Conservation (phyloP, 2,888 invertebrate species). For the Scaptomyza cyrtandrae region DNA sequence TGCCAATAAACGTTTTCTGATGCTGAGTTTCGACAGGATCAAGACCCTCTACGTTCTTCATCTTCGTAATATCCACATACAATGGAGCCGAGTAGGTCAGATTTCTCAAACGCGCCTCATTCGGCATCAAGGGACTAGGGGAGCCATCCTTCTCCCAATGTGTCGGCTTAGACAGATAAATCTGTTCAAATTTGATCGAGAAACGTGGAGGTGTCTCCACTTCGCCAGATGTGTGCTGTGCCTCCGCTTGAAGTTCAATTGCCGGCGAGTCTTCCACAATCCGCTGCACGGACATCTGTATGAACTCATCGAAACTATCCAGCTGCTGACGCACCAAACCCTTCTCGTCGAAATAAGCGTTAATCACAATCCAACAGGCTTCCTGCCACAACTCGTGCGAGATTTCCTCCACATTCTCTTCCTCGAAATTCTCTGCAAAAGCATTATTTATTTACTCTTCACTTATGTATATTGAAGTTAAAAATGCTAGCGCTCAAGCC, state of each 20-base stretch:
- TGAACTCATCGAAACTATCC: constrained; percentile 99
- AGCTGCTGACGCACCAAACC: constrained; percentile 99
- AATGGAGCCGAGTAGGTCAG: constrained; percentile 99
- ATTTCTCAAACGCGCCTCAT: constrained; percentile 98
- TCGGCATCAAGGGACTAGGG: constrained; percentile 99
- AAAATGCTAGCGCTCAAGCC: constrained; percentile 41
- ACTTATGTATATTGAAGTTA: too few species aligned
- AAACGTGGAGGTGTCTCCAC: constrained; percentile 96
- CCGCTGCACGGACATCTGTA: constrained; percentile 99
- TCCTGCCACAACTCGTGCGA: constrained; percentile 99
- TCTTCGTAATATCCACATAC: constrained; percentile 99
- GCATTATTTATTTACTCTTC: too few species aligned
- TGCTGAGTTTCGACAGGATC: constrained; percentile 94
- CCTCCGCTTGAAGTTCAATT: constrained; percentile 98
- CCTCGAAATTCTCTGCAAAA: constrained; percentile 87
- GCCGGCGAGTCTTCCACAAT: constrained; percentile 99
- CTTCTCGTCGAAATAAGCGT: constrained; percentile 99
- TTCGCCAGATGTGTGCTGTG: constrained; percentile 97
- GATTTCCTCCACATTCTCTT: constrained; percentile 97
- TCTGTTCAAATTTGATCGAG: constrained; percentile 98
- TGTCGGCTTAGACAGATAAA: constrained; percentile 99
- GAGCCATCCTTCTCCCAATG: constrained; percentile 99
- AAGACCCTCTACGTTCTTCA: constrained; percentile 94
- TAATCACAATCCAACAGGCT: constrained; percentile 99
- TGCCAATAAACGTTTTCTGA: constrained; percentile 91